Conservation (phyloP, 1,140 invertebrate species). For the Bombus confusus region DNA sequence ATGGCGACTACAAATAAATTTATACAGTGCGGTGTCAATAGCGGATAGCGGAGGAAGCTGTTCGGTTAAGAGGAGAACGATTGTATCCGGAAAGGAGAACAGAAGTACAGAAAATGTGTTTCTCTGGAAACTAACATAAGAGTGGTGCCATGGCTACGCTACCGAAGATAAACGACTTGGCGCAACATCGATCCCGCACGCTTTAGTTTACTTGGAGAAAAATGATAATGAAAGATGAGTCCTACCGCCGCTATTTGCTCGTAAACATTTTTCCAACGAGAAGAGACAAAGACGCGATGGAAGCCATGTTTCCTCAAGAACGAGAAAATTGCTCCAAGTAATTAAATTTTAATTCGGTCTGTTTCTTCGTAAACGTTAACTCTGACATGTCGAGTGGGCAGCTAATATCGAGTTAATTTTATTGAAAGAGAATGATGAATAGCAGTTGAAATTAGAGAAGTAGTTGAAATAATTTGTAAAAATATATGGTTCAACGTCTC, state of each 20-base stretch:
- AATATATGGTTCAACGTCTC: background rate
- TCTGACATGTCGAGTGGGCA: background rate
- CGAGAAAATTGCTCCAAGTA: slow-evolving; percentile 29
- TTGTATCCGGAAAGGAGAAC: background rate
- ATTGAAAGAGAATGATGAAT: background rate
- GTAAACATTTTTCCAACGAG: slow-evolving; percentile 37
- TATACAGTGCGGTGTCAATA: slow-evolving; percentile 46
- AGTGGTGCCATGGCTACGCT: background rate
- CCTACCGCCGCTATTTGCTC: slow-evolving; percentile 22
- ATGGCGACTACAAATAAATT: slow-evolving; percentile 36
- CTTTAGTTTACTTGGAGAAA: slow-evolving; percentile 44
- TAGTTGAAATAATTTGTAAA: background rate
- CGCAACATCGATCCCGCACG: slow-evolving; percentile 44
- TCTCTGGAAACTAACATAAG: background rate
- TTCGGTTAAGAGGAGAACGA: slow-evolving; percentile 8
- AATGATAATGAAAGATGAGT: slow-evolving; percentile 55
- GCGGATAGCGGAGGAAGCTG: slow-evolving; percentile 34
- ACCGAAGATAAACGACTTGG: slow-evolving; percentile 55
- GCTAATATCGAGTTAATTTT: too few species aligned
- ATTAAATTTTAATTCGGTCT: slow-evolving; percentile 32
- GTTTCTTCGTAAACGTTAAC: background rate
- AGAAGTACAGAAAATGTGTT: slow-evolving; percentile 29
- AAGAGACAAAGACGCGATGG: background rate
- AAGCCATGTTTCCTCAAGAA: background rate
- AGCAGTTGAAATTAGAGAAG: background rate